A percentile compares a stretch with the other conserved stretches of the same genome.
These are phyloP conservation scores for Pelodytes ibericus DNA, from an alignment of 2,797 vertebrate genomes.

Conservation along the genomic window DNA sequence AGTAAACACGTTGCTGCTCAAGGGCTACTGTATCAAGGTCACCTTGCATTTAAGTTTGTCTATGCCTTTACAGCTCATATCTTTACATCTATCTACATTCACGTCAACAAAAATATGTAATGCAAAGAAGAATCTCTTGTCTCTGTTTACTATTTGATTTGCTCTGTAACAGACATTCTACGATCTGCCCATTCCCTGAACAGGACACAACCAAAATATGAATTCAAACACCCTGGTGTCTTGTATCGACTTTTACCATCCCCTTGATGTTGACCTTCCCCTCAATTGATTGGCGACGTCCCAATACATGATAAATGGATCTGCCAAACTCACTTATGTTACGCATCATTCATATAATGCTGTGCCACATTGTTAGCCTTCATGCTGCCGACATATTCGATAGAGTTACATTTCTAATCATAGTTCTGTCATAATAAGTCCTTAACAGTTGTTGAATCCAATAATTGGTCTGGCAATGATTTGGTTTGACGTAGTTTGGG, in stretches of 20 bases:
- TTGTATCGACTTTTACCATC: background rate
- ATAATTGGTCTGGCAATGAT: too few species aligned
- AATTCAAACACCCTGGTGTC: background rate
- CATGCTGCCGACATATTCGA: background rate
- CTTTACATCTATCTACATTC: too few species aligned
- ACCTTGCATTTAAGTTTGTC: too few species aligned
- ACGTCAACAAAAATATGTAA: too few species aligned
- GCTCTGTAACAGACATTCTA: too few species aligned
- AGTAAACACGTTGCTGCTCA: too few species aligned
- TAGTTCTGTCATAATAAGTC: background rate
- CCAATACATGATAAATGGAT: conserved; percentile 4
- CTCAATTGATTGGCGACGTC: background rate
- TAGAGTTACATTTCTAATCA: background rate
- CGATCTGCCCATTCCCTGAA: too few species aligned
- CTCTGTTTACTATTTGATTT: too few species aligned
- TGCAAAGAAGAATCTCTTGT: too few species aligned
- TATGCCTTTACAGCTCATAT: too few species aligned
- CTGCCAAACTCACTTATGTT: conserved; percentile 1
- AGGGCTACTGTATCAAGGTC: too few species aligned
- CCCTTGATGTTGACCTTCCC: background rate
- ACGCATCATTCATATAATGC: background rate
- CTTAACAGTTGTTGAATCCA: background rate
- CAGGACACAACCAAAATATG: background rate
- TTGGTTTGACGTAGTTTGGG: too few species aligned
- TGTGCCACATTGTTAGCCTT: background rate